Percentiles rank a stretch among this genome's conserved stretches.
phyloP scores from a whole-genome alignment of 2,888 invertebrate species.

The Parnassius apollo region DNA sequence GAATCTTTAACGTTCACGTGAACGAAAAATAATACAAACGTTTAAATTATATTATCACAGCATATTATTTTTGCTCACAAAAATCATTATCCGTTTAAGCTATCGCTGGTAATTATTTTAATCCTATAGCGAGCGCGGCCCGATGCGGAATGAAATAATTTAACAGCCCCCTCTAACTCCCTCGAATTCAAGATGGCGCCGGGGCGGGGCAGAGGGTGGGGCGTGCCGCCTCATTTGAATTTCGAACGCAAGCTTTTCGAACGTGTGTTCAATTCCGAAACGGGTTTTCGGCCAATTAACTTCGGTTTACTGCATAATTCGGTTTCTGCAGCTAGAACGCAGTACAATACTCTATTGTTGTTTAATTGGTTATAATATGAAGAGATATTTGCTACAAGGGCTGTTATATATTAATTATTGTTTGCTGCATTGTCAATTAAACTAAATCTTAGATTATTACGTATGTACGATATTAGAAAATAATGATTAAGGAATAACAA shows the following conservation, averaged over 20 bases:
- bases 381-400: slow-evolving; percentile 33
- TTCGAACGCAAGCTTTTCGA: slow-evolving; percentile 75
- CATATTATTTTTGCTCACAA: slow-evolving; percentile 72
- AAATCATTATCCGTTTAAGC: slow-evolving; percentile 79
- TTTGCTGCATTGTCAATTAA: not conserved
- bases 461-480: too few relatives aligned
- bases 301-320: slow-evolving; percentile 62
- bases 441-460: too few relatives aligned
- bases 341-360: slow-evolving; percentile 63
- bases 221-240: slow-evolving; percentile 79
- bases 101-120: slow-evolving; percentile 79
- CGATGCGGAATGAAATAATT: slow-evolving; percentile 80
- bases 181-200: slow-evolving; percentile 75
- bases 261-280: slow-evolving; percentile 70
- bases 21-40: slow-evolving; percentile 3
- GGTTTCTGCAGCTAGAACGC: slow-evolving; percentile 49
- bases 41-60: slow-evolving; percentile 59
- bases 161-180: slow-evolving; percentile 71
- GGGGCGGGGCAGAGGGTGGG: slow-evolving; percentile 75
- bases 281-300: slow-evolving; percentile 79
- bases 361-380: slow-evolving; percentile 55
- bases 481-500: too few relatives aligned
- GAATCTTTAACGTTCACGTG: too few relatives aligned
- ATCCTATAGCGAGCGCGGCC: slow-evolving; percentile 76
- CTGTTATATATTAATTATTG: not conserved